Base-by-base conservation (phyloP, 2,888 invertebrate genomes). In the Prosopocoilus inquinatus region DNA sequence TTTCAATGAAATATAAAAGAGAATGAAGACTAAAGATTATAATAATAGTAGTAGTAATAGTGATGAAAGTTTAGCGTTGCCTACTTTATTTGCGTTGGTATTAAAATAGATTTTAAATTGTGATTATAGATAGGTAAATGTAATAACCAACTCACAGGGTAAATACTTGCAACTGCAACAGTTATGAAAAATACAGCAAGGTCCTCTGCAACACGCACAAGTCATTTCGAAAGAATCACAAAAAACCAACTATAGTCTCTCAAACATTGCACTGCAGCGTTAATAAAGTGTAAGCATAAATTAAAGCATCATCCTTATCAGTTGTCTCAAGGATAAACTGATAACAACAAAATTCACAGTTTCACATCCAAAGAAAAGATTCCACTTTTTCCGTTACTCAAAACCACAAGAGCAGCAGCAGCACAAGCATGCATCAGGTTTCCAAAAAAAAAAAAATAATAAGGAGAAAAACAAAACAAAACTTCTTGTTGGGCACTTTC, bases 101-200 rank as follows among this genome's bases (percentile, higher is more conserved):
- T 28, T 5, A 28, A 28, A 28, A 28, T 28, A 28, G 20, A 28
- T 28, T 28, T 3, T 5, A 28, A 28, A 28, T 28, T 28, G 20
- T 28, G 7, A 28, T 28, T 28, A 28, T 28, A 28, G 20, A 28
- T 28, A 28, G 20, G 20, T 28, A 28, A 28, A 28, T 28, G 20
- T 28, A 28, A 1, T 5, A 41, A 9, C 9, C 3, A 41, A 56
- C 56, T 56, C 51, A 56, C 56, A 56, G 35, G 56, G 56, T n/a
- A 56, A 39, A 34, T 56, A 56, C 52, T 56, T 56, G 44, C 56
- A 56, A 51, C 56, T 56, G 51, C 56, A 56, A 36, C 56, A 56
- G 38, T 56, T 56, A 47, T 56, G 56, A 45, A 56, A 56, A 38
- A 56, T 56, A 39, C 56, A 56, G 44, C 56, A 56, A 8, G 56